Conservation (phyloP, 1,140 invertebrate genomes). For the Oscheius sp. region DNA sequence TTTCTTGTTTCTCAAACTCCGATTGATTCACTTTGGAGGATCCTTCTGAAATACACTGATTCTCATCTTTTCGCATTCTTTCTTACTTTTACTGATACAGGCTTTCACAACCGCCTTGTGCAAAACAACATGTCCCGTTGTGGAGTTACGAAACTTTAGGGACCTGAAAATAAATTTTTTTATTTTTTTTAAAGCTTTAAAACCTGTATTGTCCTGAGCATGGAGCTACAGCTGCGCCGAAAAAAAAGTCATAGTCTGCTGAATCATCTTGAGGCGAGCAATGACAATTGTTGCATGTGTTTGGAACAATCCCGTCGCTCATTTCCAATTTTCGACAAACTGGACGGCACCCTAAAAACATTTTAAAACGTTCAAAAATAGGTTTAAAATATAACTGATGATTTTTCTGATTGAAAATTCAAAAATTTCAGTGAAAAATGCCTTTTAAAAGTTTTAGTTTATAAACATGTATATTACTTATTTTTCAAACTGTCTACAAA, state of each 20-base stretch:
- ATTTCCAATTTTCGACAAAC: conserved; percentile 7
- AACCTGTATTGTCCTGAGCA: conserved; percentile 17
- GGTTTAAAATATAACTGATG: not conserved
- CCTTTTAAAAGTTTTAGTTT: not conserved
- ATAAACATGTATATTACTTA: not conserved
- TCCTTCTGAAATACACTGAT: not conserved
- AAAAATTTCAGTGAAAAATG: not conserved
- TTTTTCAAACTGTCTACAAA: not conserved
- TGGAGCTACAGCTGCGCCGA: not conserved
- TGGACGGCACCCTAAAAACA: conserved; percentile 16
- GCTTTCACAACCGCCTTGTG: conserved; percentile 19
- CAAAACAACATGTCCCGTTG: conserved; percentile 10
- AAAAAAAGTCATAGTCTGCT: not conserved
- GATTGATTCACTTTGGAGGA: conserved; percentile 4
- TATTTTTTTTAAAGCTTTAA: not conserved
- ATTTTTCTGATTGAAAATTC: not conserved
- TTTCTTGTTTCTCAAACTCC: conserved; percentile 12
- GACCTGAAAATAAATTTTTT: conserved; percentile 14
- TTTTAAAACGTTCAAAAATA: not conserved
- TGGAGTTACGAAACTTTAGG: conserved; percentile 20
- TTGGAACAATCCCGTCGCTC: not conserved
- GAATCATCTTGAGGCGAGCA: not conserved
- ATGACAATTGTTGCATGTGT: conserved; percentile 2
- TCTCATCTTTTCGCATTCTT: not conserved
- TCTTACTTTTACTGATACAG: conserved; percentile 6